Conservation (phyloP, 1,140 invertebrate genomes). For the Brachionus paranguensis region DNA sequence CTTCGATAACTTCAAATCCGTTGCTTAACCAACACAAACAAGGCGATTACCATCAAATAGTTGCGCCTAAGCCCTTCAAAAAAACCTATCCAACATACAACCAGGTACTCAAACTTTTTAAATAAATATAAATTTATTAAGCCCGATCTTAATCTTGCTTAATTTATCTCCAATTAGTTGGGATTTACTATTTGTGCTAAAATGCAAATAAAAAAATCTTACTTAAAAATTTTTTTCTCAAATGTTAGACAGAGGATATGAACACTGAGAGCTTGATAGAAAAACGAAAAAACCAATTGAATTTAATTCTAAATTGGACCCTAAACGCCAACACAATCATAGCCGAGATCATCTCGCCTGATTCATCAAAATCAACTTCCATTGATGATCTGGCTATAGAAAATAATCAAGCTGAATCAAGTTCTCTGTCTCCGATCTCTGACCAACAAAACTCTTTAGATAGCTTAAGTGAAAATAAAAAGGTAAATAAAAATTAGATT, state of each 20-base stretch:
- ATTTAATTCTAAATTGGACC: slow-evolving; percentile 27
- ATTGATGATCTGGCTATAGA: background rate
- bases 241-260: slow-evolving; percentile 1
- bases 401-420: background rate
- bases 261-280: slow-evolving; percentile 25
- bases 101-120: slow-evolving; percentile 5
- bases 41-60: slow-evolving; percentile 37
- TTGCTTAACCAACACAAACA: slow-evolving; percentile 4
- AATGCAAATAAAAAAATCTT: background rate
- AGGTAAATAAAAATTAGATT: background rate
- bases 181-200: background rate
- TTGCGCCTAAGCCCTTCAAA: slow-evolving; percentile 38
- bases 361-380: background rate
- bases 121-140: background rate
- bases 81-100: slow-evolving; percentile 25
- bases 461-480: background rate
- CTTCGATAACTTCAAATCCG: background rate
- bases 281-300: slow-evolving; percentile 30
- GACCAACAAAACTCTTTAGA: background rate
- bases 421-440: background rate
- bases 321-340: background rate
- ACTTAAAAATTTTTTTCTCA: background rate
- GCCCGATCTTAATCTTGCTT: slow-evolving; percentile 8
- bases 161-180: slow-evolving; percentile 21
- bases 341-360: background rate